These are phyloP conservation scores for cattle (Bos taurus) DNA, from an alignment of 2,113 vertebrate species.

Conservation along the genomic window ARS-UCD2.0 NC_037330.1:74097501-74098000, in stretches of 20 bases:
- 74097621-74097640: not conserved
- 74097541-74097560: not conserved
- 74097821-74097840: not conserved
- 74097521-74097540: not conserved
- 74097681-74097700: not conserved
- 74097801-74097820: not conserved
- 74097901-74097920: not conserved
- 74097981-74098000: not conserved
- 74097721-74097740: not conserved
- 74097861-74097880: not conserved
- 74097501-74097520: not conserved
- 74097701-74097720: not conserved
- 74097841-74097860: not conserved
- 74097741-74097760: not conserved
- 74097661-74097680: not conserved
- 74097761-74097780: not conserved
- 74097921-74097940: not conserved
- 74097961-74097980: not conserved
- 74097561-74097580: not conserved
- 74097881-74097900: not conserved
- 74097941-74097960: conserved; percentile 8
- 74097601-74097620: not conserved
- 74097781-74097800: not conserved
- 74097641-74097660: not conserved
- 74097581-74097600: not conserved